Evolutionary conservation across 2,113 vertebrate genomes (phyloP), one percentile per base, ranked within the genome.

Genomic region (Tympanuchus pallidicinctus): DNA sequence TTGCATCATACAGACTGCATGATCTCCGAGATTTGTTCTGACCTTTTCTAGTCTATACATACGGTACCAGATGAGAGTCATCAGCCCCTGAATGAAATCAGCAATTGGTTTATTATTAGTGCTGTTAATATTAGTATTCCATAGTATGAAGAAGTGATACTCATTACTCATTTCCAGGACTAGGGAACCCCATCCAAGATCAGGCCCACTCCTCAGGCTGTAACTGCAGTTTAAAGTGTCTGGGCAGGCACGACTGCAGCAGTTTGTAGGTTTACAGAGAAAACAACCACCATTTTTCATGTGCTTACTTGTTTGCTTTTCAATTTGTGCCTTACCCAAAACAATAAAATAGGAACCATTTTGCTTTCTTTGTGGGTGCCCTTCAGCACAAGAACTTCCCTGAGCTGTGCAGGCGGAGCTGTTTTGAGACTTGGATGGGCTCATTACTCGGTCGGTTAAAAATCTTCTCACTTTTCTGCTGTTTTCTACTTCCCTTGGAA

Each of bases 1-100:
- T 59, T 27, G 25, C 0, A 3, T 10, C 5, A 12, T 18, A 16
- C 0, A 1, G 20, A 13, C 6, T 5, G 7, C 21, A 1, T 7
- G 20, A 30, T 12, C 69, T 15, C 34, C 25, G n/a, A 47, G n/a
- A 17, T 61, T n/a, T 13, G 17, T 64, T 45, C 50, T 40, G 50
- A 24, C 11, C 22, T 22, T 8, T 27, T 24, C 21, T 59, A 34
- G 3, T 32, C 38, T 47, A 4, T 10, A 34, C 2, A 0, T 19
- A 5, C 5, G 8, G 25, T 8, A n/a, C n/a, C 30, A 13, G 72
- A 3, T 8, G 15, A 27, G 36, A n/a, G 25, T 20, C n/a, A 36
- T 5, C 30, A 60, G 10, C 30, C 14, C 10, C 45, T 17, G 60
- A 66, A 32, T 12, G 45, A 61, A 47, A 42, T 10, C 28, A 66